Evolutionary conservation across 2,797 vertebrate species (phyloP), one percentile per base, ranked within the genome.

Genomic region (Xenops minutus): DNA sequence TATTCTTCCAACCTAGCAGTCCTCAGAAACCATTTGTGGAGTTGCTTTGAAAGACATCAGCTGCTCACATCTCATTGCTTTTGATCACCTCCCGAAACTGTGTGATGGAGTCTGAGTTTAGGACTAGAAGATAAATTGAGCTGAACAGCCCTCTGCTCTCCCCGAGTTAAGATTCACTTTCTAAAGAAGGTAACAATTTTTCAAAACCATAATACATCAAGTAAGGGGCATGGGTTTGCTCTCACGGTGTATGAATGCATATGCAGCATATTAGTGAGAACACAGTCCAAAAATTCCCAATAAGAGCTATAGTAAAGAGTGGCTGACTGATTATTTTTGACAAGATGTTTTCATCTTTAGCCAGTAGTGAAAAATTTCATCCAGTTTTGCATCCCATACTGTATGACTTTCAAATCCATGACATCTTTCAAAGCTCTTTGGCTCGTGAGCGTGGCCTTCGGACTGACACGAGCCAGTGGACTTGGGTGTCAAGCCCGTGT

Each of bases 291-390:
- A 80, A 84, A 62, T 14, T 73, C 89, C 58, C 2, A 1, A 6
- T 27, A 51, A 27, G 67, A 71, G 72, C 87, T 62, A 1, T 19
- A 77, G 54, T 7, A 29, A 72, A 72, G 92, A 61, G 89, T 0
- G 44, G 36, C 85, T 67, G 89, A 4, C n/a, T 19, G 81, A 62
- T 76, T 67, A 4, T 37, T 88, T 56, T 88, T 91, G 85, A 93
- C 85, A 74, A 56, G 88, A n/a, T 19, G 68, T 62, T 96, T 96
- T 95, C 32, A 43, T 95, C 91, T 77, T 43, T 8, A 78, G 75
- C 80, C 76, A 92, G 88, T 74, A 84, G 89, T 82, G 82, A 52
- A 62, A 85, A 73, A 72, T 71, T 91, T 48, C 44, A 7, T n/a
- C 20, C 81, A 51, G 27, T 62, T 94, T 66, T 91, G 74, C 67